Evolutionary conservation across 92 coral and sea anemone genomes (phyloP).

Genomic region (Muricea muricata): DNA sequence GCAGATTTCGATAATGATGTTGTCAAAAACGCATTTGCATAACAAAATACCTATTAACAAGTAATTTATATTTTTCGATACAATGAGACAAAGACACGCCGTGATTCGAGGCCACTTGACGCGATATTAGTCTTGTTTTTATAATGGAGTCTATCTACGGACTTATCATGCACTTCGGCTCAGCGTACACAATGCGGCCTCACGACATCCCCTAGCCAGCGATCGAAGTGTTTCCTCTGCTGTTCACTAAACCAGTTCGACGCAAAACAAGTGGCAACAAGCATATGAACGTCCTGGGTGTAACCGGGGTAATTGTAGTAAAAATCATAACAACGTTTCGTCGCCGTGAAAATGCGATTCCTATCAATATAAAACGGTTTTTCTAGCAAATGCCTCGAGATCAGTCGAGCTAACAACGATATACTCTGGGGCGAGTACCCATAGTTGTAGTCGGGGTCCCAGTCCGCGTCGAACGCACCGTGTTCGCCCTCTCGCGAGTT

Average conservation of each 20-base stretch:
- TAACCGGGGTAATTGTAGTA: conserved; percentile 89
- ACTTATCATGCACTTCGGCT: conserved; percentile 14
- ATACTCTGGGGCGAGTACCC: conserved; percentile 95
- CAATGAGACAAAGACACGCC: neutral
- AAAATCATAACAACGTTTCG: conserved; percentile 88
- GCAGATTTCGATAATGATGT: neutral
- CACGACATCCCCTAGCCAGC: conserved; percentile 81
- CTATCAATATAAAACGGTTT: conserved; percentile 86
- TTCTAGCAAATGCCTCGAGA: conserved; percentile 74
- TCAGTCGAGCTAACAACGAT: conserved; percentile 76
- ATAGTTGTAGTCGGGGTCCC: conserved; percentile 92
- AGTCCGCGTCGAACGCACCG: conserved; percentile 74
- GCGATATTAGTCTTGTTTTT: neutral
- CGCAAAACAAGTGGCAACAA: conserved; percentile 88
- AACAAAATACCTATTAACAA: neutral
- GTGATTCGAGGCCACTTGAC: neutral
- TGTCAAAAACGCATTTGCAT: neutral
- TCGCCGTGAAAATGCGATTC: conserved; percentile 73
- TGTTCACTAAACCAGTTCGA: conserved; percentile 91
- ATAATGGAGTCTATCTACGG: too few relatives aligned
- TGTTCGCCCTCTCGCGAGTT: conserved; percentile 54
- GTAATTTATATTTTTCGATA: neutral
- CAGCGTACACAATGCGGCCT: conserved; percentile 66
- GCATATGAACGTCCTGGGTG: conserved; percentile 97
- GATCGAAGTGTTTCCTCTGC: conserved; percentile 73